Conservation (phyloP, 2,888 invertebrate genomes). For the Pollenia angustigena region DNA sequence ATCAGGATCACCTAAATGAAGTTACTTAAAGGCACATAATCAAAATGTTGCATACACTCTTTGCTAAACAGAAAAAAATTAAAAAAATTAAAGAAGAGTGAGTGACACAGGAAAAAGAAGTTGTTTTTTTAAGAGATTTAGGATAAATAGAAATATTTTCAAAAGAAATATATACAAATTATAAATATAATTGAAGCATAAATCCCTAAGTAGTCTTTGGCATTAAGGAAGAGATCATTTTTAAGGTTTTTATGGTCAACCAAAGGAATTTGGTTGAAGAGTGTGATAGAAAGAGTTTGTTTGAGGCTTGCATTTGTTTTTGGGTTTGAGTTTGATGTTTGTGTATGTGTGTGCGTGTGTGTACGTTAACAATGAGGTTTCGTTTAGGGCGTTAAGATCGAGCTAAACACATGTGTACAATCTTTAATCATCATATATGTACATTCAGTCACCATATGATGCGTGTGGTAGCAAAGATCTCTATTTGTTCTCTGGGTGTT, state of each 20-base stretch:
- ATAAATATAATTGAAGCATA: constrained; percentile 65
- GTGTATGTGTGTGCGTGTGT: not conserved
- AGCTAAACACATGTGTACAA: constrained; percentile 33
- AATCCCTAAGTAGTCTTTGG: constrained; percentile 60
- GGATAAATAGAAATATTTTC: constrained; percentile 58
- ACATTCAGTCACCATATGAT: not conserved
- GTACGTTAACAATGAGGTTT: not conserved
- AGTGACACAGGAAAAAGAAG: constrained; percentile 38
- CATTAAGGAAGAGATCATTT: constrained; percentile 10
- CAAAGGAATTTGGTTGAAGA: constrained; percentile 34
- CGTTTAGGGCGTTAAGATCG: constrained; percentile 42
- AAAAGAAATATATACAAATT: constrained; percentile 61
- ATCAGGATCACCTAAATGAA: constrained; percentile 46
- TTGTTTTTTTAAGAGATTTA: constrained; percentile 47
- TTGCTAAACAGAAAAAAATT: not conserved
- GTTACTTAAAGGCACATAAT: constrained; percentile 58
- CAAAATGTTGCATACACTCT: constrained; percentile 27
- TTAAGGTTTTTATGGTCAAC: constrained; percentile 65
- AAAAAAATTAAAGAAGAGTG: not conserved
- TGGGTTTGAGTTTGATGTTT: constrained; percentile 1
- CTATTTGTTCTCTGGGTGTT: not conserved
- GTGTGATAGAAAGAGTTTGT: not conserved
- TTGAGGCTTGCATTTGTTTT: not conserved
- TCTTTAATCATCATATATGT: not conserved
- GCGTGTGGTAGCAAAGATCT: constrained; percentile 45